Conservation (phyloP, 2,113 vertebrate genomes). For the Formicarius rufipectus region DNA sequence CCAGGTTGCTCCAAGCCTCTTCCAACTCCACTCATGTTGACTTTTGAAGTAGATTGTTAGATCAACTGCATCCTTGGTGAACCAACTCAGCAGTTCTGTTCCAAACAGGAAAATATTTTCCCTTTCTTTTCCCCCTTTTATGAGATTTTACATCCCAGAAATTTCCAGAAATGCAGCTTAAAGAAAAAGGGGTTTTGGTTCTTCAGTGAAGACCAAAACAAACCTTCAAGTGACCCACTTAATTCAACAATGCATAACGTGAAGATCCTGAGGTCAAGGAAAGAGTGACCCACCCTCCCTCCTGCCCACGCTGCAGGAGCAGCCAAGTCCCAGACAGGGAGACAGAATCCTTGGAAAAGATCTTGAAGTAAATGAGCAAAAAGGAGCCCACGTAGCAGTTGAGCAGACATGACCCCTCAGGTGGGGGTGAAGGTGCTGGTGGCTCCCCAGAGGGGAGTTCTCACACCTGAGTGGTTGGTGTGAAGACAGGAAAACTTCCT, state of each 20-base stretch:
- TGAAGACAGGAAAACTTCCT: too few relatives aligned
- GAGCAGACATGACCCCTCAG: too few relatives aligned
- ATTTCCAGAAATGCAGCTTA: background rate
- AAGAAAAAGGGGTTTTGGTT: background rate
- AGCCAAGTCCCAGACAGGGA: background rate
- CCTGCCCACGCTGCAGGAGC: background rate
- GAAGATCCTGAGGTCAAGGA: background rate
- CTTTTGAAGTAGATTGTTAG: background rate
- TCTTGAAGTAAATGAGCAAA: background rate
- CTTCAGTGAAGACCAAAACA: background rate
- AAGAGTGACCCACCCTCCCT: background rate
- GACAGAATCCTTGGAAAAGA: background rate
- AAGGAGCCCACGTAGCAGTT: background rate
- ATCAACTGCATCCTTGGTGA: background rate
- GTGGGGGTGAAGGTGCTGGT: too few relatives aligned
- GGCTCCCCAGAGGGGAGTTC: too few relatives aligned
- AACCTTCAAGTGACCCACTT: background rate
- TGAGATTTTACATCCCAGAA: background rate
- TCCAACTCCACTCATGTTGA: background rate
- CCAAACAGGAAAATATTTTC: background rate
- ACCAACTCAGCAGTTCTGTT: background rate
- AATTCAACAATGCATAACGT: background rate
- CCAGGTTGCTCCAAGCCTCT: background rate
- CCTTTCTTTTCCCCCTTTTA: background rate
- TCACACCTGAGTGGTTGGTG: too few relatives aligned